A percentile compares a stretch with the other conserved stretches of the same genome.
Conservation (phyloP, 2,797 vertebrate genomes). For the Melanotaenia parkinsoni region DNA sequence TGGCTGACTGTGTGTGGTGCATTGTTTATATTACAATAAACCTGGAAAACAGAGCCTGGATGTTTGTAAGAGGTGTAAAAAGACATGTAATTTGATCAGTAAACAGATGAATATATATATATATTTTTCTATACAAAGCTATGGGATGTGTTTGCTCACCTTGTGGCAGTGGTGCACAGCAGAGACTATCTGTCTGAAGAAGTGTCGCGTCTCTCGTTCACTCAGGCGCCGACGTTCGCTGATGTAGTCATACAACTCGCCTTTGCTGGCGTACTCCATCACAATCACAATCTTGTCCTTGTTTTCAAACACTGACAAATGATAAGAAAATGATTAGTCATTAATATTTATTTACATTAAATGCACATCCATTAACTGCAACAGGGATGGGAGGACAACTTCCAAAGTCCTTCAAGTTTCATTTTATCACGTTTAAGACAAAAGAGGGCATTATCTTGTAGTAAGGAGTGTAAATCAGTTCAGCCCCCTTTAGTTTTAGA, state of each 20-base stretch:
- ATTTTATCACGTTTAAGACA: conserved; percentile 31
- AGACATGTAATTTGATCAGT: conserved; percentile 4
- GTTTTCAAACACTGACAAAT: conserved; percentile 94
- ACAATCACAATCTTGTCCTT: conserved; percentile 99
- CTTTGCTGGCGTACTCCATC: conserved; percentile 99
- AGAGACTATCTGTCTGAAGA: conserved; percentile 98
- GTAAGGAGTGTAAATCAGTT: conserved; percentile 15
- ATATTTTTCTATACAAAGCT: conserved; percentile 8
- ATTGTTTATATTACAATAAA: conserved; percentile 60
- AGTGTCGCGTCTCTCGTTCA: conserved; percentile 95
- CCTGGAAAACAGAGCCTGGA: conserved; percentile 45
- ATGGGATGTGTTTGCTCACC: conserved; percentile 77
- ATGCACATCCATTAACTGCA: conserved; percentile 6
- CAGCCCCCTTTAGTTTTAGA: conserved; percentile 27
- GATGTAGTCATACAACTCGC: conserved; percentile 98
- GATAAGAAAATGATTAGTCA: conserved; percentile 37
- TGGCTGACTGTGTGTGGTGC: conserved; percentile 37
- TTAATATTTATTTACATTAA: conserved; percentile 15
- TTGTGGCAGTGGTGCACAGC: conserved; percentile 99
- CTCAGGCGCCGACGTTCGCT: conserved; percentile 93
- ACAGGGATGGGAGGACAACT: conserved; percentile 9
- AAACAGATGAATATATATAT: background rate
- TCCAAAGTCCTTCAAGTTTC: conserved; percentile 10
- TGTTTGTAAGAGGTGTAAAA: conserved; percentile 14
- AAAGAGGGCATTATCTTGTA: conserved; percentile 28